phyloP scores from a whole-genome alignment of 2,888 invertebrate genomes.

The Campaea margaritaria region DNA sequence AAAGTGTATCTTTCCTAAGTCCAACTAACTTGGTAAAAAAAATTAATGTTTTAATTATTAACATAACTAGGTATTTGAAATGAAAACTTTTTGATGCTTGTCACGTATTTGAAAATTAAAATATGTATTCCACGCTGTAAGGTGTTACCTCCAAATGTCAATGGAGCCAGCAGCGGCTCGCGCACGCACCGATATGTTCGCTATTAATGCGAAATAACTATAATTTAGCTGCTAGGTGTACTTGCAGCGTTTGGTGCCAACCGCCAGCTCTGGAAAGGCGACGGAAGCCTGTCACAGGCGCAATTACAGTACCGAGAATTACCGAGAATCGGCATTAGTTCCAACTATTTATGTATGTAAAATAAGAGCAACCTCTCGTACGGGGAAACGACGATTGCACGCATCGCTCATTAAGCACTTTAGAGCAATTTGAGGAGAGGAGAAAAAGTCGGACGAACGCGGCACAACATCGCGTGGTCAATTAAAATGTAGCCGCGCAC shows the following conservation, averaged over 20 bases:
- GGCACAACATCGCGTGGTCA: constrained; percentile 82
- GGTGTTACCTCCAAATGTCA: constrained; percentile 68
- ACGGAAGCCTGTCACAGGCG: constrained; percentile 84
- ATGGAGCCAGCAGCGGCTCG: constrained; percentile 64
- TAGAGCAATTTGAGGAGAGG: constrained; percentile 82
- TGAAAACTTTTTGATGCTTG: constrained; percentile 34
- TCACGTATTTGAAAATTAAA: constrained; percentile 46
- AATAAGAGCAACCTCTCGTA: constrained; percentile 81
- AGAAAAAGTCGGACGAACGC: constrained; percentile 81
- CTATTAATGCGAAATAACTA: constrained; percentile 82
- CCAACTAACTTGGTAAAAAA: too few species aligned
- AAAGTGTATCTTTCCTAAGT: too few species aligned
- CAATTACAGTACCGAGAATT: constrained; percentile 84
- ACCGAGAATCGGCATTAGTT: constrained; percentile 84
- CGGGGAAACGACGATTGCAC: constrained; percentile 84
- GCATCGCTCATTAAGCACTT: constrained; percentile 86
- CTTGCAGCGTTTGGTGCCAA: constrained; percentile 69
- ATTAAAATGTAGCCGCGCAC: constrained; percentile 80
- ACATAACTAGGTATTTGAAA: too few species aligned
- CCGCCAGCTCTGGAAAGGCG: constrained; percentile 74
- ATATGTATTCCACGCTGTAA: constrained; percentile 44
- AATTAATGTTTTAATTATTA: too few species aligned
- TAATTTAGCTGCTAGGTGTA: constrained; percentile 67
- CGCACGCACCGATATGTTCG: constrained; percentile 76
- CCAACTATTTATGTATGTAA: constrained; percentile 85